Conservation (phyloP, 2,113 vertebrate species). For the Bujurquina vittata region DNA sequence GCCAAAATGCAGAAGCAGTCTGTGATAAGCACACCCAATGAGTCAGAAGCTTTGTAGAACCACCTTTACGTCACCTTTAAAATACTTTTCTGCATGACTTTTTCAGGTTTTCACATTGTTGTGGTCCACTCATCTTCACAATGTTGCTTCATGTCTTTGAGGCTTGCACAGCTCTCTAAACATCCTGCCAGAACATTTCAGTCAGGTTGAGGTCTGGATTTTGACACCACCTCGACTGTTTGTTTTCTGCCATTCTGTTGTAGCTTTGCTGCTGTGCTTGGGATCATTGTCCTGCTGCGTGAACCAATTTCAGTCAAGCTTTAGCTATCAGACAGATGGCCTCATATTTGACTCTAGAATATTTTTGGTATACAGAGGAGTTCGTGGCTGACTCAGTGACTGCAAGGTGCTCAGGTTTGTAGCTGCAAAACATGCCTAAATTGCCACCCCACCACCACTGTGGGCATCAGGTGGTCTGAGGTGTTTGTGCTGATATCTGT, state of each 20-base stretch:
- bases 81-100: background rate
- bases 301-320: too few relatives aligned
- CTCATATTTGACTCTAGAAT: background rate
- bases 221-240: too few relatives aligned
- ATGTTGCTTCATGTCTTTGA: rapidly evolving
- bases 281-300: too few relatives aligned
- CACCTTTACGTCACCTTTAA: background rate
- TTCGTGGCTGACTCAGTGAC: background rate
- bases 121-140: background rate
- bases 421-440: background rate
- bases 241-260: too few relatives aligned
- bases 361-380: too few relatives aligned
- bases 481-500: background rate
- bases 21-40: background rate
- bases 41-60: too few relatives aligned
- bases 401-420: background rate
- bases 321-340: background rate
- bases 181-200: too few relatives aligned
- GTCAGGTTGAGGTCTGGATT: background rate
- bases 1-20: background rate
- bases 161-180: too few relatives aligned
- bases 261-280: too few relatives aligned
- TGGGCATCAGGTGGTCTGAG: background rate
- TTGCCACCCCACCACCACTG: background rate
- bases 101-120: background rate